These are phyloP conservation scores for Pandemis corylana DNA, from an alignment of 2,888 invertebrate genomes.

Conservation along the genomic window DNA sequence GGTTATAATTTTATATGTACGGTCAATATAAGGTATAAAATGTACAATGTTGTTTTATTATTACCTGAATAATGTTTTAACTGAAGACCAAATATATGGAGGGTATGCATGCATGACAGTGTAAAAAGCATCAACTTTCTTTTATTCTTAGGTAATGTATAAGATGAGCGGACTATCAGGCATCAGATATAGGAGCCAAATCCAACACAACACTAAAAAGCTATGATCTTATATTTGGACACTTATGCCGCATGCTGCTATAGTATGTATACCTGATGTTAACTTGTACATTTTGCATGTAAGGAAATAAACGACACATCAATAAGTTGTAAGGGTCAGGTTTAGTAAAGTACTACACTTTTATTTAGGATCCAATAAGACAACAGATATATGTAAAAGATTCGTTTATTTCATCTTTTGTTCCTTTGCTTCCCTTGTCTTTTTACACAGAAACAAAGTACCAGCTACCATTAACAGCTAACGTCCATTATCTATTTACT, in stretches of 20 bases:
- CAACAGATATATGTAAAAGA: constrained; percentile 28
- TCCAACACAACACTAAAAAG: too few relatives aligned
- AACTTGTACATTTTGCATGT: too few relatives aligned
- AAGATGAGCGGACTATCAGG: too few relatives aligned
- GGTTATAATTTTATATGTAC: constrained; percentile 35
- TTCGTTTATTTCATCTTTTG: constrained; percentile 40
- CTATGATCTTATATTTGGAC: too few relatives aligned
- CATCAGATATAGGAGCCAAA: too few relatives aligned
- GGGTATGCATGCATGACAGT: too few relatives aligned
- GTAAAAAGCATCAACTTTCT: too few relatives aligned
- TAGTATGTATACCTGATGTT: too few relatives aligned
- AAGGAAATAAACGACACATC: background rate
- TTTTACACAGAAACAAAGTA: constrained; percentile 21
- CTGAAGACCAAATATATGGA: too few relatives aligned
- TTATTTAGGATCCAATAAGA: constrained; percentile 15
- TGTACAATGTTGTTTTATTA: background rate
- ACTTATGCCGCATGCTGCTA: too few relatives aligned
- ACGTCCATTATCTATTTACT: constrained; percentile 31
- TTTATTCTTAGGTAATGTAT: too few relatives aligned
- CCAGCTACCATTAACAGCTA: constrained; percentile 36
- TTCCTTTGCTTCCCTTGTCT: constrained; percentile 19
- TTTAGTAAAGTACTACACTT: too few relatives aligned
- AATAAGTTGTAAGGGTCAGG: background rate
- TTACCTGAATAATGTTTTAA: background rate
- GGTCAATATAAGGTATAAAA: constrained; percentile 37